phyloP scores from a whole-genome alignment of 2,888 invertebrate species.

The Drosophila mayaguana region DNA sequence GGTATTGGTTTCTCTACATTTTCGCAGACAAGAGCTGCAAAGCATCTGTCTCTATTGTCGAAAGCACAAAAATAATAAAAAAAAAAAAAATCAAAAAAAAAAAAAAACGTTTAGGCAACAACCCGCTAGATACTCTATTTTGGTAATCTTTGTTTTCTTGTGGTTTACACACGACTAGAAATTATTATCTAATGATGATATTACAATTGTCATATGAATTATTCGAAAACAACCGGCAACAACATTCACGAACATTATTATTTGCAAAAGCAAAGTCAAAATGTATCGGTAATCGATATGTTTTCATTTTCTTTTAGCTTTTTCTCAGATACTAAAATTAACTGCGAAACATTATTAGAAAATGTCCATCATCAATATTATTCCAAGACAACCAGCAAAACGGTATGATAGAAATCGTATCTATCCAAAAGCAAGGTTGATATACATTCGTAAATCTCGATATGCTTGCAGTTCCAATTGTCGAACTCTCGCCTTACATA shows the following conservation, averaged over 20 bases:
- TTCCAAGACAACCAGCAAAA: too few relatives aligned
- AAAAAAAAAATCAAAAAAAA: neutral
- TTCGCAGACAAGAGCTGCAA: constrained; percentile 19
- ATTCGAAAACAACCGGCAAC: neutral
- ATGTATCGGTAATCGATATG: neutral
- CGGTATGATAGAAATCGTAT: too few relatives aligned
- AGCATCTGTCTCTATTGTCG: constrained; percentile 14
- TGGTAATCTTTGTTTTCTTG: constrained; percentile 28
- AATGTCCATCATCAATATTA: too few relatives aligned
- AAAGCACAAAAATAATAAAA: constrained; percentile 23
- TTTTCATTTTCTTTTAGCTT: too few relatives aligned
- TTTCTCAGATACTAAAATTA: too few relatives aligned
- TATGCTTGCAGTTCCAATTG: too few relatives aligned
- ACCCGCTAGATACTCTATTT: constrained; percentile 48
- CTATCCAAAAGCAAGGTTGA: too few relatives aligned
- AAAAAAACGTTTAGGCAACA: constrained; percentile 27
- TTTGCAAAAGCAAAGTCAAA: neutral
- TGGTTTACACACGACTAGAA: neutral
- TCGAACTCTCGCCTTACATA: too few relatives aligned
- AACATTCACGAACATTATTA: neutral
- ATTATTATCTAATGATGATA: neutral
- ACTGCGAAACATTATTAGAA: too few relatives aligned
- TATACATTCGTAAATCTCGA: too few relatives aligned
- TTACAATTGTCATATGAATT: neutral
- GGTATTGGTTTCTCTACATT: constrained; percentile 10